Conservation (phyloP, 1,140 invertebrate genomes). For the Ceratina calcarata region DNA sequence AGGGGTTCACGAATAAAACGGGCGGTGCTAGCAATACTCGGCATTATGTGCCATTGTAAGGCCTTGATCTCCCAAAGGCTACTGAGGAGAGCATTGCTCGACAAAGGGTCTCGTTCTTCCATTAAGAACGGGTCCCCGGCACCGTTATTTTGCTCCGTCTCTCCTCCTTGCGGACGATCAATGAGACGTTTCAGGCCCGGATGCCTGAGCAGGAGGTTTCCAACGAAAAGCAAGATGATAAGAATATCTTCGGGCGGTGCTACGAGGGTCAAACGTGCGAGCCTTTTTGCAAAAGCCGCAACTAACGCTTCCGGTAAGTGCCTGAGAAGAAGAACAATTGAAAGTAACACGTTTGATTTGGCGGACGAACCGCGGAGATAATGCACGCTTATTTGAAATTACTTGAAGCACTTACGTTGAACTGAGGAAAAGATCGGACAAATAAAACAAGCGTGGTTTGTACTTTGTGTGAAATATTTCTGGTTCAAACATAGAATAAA, state of each 20-base stretch:
- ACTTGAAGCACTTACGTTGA: conserved; percentile 89
- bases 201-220: conserved; percentile 93
- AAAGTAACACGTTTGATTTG: neutral
- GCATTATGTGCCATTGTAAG: conserved; percentile 88
- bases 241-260: conserved; percentile 90
- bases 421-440: conserved; percentile 94
- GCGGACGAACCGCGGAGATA: neutral
- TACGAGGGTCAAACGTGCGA: conserved; percentile 90
- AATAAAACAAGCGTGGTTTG: conserved; percentile 91
- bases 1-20: conserved; percentile 86
- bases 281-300: conserved; percentile 95
- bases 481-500: conserved; percentile 95
- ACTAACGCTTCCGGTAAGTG: conserved; percentile 95
- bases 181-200: conserved; percentile 90
- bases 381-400: neutral
- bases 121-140: conserved; percentile 89
- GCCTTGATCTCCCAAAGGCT: conserved; percentile 95
- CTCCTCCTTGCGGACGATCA: conserved; percentile 81
- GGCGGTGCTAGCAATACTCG: conserved; percentile 85
- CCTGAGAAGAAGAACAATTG: conserved; percentile 78
- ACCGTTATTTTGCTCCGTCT: conserved; percentile 58
- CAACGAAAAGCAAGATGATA: conserved; percentile 91
- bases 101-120: conserved; percentile 88
- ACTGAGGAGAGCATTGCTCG: conserved; percentile 90
- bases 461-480: conserved; percentile 95